These are phyloP conservation scores for Phrynocephalus guinanensis DNA, from an alignment of 2,797 vertebrate genomes.

Conservation along the genomic window DNA sequence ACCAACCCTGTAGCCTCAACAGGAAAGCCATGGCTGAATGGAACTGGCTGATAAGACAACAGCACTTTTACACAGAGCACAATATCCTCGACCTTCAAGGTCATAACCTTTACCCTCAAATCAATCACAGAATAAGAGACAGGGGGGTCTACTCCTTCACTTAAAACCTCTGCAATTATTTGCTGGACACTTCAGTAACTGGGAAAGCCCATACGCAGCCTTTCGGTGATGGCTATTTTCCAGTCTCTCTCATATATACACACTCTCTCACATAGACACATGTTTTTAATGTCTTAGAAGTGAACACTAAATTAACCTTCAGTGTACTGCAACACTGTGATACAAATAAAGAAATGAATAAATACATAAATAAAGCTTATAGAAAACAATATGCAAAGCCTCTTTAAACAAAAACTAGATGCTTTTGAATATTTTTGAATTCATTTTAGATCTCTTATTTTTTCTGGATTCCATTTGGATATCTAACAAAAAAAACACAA, in stretches of 20 bases:
- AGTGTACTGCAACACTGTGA: too few species aligned
- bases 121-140: constrained; percentile 61
- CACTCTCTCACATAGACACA: background rate
- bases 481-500: too few species aligned
- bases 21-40: constrained; percentile 61
- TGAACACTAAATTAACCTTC: too few species aligned
- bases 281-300: too few species aligned
- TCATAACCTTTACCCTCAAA: constrained; percentile 68
- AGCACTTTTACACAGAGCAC: constrained; percentile 56
- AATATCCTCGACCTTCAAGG: constrained; percentile 60
- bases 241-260: background rate
- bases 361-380: too few species aligned
- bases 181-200: constrained; percentile 63
- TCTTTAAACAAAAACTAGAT: too few species aligned
- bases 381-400: too few species aligned
- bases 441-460: too few species aligned
- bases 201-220: constrained; percentile 36
- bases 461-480: too few species aligned
- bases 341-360: too few species aligned
- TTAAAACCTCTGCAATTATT: constrained; percentile 67
- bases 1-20: constrained; percentile 66
- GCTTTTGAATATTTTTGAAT: too few species aligned
- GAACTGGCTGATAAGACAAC: constrained; percentile 65
- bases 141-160: constrained; percentile 57
- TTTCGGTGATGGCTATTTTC: constrained; percentile 21